phyloP scores from a whole-genome alignment of 2,797 vertebrate genomes.

The Smutsia gigantea region DNA sequence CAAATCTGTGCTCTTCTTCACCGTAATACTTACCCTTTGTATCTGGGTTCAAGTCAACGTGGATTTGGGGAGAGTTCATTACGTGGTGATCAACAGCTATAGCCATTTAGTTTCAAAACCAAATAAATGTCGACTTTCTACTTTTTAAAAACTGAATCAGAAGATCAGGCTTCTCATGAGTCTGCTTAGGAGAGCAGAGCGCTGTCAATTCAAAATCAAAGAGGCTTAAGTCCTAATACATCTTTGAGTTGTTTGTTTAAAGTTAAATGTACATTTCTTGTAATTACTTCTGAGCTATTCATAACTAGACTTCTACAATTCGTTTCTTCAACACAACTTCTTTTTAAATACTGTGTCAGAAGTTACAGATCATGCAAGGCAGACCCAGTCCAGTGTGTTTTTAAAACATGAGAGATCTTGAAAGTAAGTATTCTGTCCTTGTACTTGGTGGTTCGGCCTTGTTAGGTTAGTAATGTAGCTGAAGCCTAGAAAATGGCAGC shows the following conservation, averaged over 20 bases:
- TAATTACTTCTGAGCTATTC: background rate
- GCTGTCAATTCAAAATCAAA: background rate
- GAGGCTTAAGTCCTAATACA: background rate
- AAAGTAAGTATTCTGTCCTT: conserved; percentile 70
- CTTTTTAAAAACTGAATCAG: background rate
- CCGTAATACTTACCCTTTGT: background rate
- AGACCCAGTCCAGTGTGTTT: conserved; percentile 40
- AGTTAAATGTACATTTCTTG: background rate
- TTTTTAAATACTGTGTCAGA: conserved; percentile 6
- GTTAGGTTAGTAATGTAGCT: conserved; percentile 48
- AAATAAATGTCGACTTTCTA: background rate
- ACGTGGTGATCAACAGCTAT: background rate
- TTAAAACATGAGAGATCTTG: conserved; percentile 70
- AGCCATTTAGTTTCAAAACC: background rate
- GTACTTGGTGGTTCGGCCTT: conserved; percentile 11
- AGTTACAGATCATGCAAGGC: conserved; percentile 33
- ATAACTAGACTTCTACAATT: background rate
- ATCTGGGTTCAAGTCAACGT: background rate
- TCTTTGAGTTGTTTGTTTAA: background rate
- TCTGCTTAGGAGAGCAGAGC: background rate
- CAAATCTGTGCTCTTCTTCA: background rate
- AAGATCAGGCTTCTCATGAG: background rate
- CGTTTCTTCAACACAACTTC: conserved; percentile 27
- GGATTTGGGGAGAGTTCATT: background rate
- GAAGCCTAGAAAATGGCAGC: background rate